Evolutionary conservation across 2,888 invertebrate genomes (phyloP).

Genomic region (Mylabris sibirica): DNA sequence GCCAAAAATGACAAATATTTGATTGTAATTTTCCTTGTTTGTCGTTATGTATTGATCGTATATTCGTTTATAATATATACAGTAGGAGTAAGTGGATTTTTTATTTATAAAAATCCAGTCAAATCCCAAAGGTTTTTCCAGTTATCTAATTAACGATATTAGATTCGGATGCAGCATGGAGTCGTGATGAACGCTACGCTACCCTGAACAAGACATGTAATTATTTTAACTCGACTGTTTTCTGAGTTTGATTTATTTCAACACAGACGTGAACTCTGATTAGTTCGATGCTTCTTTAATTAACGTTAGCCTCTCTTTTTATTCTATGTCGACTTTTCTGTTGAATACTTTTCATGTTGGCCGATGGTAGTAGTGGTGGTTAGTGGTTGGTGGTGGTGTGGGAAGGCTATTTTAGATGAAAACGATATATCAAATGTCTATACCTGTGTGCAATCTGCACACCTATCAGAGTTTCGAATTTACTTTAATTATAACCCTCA

Average conservation of each 20-base stretch:
- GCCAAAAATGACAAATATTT: background rate
- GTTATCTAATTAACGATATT: conserved; percentile 63
- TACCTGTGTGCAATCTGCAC: conserved; percentile 46
- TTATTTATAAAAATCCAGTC: conserved; percentile 50
- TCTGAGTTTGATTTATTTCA: conserved; percentile 63
- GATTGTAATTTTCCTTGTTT: background rate
- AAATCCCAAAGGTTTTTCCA: conserved; percentile 56
- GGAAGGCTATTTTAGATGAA: conserved; percentile 54
- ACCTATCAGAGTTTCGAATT: conserved; percentile 32
- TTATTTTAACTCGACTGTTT: conserved; percentile 61
- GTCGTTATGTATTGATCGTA: background rate
- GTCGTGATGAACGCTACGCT: conserved; percentile 61
- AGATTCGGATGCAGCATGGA: conserved; percentile 60
- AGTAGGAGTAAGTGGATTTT: conserved; percentile 42
- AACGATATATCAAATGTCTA: conserved; percentile 55
- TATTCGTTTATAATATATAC: too few relatives aligned
- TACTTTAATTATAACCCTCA: conserved; percentile 25
- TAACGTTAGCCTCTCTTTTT: conserved; percentile 56
- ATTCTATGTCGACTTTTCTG: conserved; percentile 44
- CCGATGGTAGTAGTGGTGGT: too few relatives aligned
- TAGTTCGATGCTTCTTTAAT: conserved; percentile 64
- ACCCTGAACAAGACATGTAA: conserved; percentile 62
- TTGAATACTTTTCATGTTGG: conserved; percentile 49
- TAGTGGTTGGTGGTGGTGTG: conserved; percentile 38
- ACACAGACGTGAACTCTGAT: conserved; percentile 62